Percentiles rank a stretch among this genome's conserved stretches.
Evolutionary conservation across 2,888 invertebrate species (phyloP).

Genomic region (Standfussiana lucernea): DNA sequence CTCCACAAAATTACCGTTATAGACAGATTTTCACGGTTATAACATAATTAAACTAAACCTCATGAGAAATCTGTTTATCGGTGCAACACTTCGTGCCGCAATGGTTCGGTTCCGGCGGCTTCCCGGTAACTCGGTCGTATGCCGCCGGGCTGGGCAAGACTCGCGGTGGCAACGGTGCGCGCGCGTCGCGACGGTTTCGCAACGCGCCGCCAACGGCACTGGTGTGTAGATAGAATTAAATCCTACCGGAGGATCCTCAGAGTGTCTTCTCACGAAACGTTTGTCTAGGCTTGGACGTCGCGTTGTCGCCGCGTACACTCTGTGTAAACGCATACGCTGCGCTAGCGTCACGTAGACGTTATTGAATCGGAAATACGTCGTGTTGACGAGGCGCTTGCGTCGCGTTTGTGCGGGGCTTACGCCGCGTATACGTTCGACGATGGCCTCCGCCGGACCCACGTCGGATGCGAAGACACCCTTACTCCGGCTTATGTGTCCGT

Average conservation of each 20-base stretch:
- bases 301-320: constrained; percentile 24
- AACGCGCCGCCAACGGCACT: constrained; percentile 46
- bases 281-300: constrained; percentile 27
- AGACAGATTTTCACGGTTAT: constrained; percentile 50
- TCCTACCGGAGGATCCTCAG: constrained; percentile 33
- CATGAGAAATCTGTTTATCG: constrained; percentile 51
- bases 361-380: constrained; percentile 24
- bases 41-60: constrained; percentile 40
- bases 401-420: constrained; percentile 25
- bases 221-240: constrained; percentile 57
- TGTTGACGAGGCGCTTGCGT: constrained; percentile 29
- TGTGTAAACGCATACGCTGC: constrained; percentile 29
- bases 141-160: constrained; percentile 41
- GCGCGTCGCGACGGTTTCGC: constrained; percentile 35
- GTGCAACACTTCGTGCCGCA: constrained; percentile 52
- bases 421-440: constrained; percentile 35
- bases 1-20: constrained; percentile 36
- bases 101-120: constrained; percentile 54
- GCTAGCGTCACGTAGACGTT: constrained; percentile 20
- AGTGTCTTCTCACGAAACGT: constrained; percentile 45
- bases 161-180: constrained; percentile 28
- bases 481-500: constrained; percentile 43
- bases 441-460: constrained; percentile 35
- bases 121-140: constrained; percentile 43
- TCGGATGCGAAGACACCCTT: constrained; percentile 48